phyloP scores from a whole-genome alignment of 2,888 invertebrate species.

The Torymus auratus region DNA sequence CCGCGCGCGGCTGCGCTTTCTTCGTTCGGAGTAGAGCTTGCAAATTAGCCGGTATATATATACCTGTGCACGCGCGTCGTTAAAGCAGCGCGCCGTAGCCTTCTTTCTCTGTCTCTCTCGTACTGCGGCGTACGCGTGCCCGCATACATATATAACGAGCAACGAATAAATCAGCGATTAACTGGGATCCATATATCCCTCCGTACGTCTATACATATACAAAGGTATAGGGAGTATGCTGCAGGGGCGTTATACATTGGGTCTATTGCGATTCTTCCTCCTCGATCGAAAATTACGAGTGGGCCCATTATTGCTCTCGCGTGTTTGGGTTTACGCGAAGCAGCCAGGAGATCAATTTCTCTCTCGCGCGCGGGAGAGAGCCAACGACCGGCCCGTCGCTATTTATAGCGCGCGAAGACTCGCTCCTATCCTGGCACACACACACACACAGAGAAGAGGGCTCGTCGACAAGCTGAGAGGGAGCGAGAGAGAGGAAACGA shows the following conservation, averaged over 20 bases:
- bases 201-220: no score
- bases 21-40: slow-evolving; percentile 18
- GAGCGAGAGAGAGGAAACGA: background rate
- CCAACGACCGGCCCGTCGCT: slow-evolving; percentile 45
- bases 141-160: background rate
- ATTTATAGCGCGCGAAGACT: slow-evolving; percentile 37
- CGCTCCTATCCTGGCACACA: background rate
- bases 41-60: slow-evolving; percentile 44
- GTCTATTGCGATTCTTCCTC: no score
- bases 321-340: background rate
- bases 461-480: background rate
- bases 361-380: background rate
- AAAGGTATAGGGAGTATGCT: no score
- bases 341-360: slow-evolving; percentile 45
- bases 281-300: slow-evolving; percentile 8
- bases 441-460: no score
- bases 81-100: slow-evolving; percentile 23
- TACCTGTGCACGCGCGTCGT: slow-evolving; percentile 34
- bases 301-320: slow-evolving; percentile 4
- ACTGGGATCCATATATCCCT: slow-evolving; percentile 35
- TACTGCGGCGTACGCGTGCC: background rate
- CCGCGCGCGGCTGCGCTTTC: background rate
- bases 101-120: slow-evolving; percentile 1
- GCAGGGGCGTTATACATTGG: no score
- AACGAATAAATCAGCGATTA: slow-evolving; percentile 53